phyloP scores from a whole-genome alignment of 2,797 vertebrate genomes.

The Notolabrus celidotus region DNA sequence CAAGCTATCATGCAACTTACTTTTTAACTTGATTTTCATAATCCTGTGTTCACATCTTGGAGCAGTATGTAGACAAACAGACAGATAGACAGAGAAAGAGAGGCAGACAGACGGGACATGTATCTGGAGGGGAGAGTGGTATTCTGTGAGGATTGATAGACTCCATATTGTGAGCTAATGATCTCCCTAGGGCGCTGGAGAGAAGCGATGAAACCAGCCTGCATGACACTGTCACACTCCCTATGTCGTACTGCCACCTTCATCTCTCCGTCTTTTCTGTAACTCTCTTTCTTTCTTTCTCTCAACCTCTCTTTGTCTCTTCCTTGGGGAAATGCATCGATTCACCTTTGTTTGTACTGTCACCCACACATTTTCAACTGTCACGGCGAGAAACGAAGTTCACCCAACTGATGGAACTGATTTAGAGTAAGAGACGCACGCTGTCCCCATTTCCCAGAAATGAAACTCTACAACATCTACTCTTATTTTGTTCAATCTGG shows the following conservation, averaged over 20 bases:
- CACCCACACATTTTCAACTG: constrained; percentile 77
- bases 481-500: constrained; percentile 68
- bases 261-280: constrained; percentile 71
- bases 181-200: constrained; percentile 79
- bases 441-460: constrained; percentile 67
- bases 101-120: constrained; percentile 73
- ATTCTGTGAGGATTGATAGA: constrained; percentile 84
- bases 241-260: constrained; percentile 75
- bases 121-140: constrained; percentile 74
- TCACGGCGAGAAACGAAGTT: constrained; percentile 59
- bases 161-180: constrained; percentile 85
- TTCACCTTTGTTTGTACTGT: constrained; percentile 83
- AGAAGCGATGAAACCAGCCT: constrained; percentile 80
- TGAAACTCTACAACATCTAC: constrained; percentile 56
- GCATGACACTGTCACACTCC: constrained; percentile 81
- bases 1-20: constrained; percentile 23
- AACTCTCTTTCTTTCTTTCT: constrained; percentile 56
- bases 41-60: constrained; percentile 51
- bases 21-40: constrained; percentile 61
- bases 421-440: constrained; percentile 60
- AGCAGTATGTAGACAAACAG: constrained; percentile 58
- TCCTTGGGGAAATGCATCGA: constrained; percentile 76
- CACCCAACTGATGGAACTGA: constrained; percentile 65
- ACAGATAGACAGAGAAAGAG: constrained; percentile 48
- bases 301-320: constrained; percentile 63